Percentiles rank a stretch among this genome's conserved stretches.
Evolutionary conservation across 2,113 vertebrate genomes (phyloP).

Genomic region (Anarhynchus alexandrinus): DNA sequence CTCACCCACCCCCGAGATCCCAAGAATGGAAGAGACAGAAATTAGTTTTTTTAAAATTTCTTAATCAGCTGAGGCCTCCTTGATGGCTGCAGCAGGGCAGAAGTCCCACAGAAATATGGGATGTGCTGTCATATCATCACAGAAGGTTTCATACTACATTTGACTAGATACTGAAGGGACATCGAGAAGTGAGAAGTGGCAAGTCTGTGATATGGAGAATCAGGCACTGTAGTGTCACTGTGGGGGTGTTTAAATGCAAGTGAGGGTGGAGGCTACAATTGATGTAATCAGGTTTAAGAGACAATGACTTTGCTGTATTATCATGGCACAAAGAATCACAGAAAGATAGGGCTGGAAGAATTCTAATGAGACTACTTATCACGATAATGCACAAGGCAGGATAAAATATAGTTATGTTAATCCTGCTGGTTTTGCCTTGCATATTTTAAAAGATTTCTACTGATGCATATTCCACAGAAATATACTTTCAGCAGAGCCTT

Average conservation of each 20-base stretch:
- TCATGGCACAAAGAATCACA: neutral
- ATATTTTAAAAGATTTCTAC: neutral
- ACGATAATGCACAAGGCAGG: neutral
- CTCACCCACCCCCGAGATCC: accelerated
- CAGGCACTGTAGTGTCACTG: neutral
- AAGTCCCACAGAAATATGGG: neutral
- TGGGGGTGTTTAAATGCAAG: neutral
- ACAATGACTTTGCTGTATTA: neutral
- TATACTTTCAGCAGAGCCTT: neutral
- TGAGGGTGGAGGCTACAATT: neutral
- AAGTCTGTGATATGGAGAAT: neutral
- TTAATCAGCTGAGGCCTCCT: neutral
- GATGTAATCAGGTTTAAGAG: neutral
- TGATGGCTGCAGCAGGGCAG: neutral
- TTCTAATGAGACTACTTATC: neutral
- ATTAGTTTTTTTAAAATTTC: neutral
- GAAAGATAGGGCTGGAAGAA: neutral
- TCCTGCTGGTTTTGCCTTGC: neutral
- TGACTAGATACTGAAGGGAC: neutral
- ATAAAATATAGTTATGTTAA: neutral
- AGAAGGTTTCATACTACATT: neutral
- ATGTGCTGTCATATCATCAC: neutral
- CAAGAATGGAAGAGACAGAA: neutral
- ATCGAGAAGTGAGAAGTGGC: neutral
- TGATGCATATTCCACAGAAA: neutral